Conservation (phyloP, 1,140 invertebrate genomes). For the Trichonephila inaurata region DNA sequence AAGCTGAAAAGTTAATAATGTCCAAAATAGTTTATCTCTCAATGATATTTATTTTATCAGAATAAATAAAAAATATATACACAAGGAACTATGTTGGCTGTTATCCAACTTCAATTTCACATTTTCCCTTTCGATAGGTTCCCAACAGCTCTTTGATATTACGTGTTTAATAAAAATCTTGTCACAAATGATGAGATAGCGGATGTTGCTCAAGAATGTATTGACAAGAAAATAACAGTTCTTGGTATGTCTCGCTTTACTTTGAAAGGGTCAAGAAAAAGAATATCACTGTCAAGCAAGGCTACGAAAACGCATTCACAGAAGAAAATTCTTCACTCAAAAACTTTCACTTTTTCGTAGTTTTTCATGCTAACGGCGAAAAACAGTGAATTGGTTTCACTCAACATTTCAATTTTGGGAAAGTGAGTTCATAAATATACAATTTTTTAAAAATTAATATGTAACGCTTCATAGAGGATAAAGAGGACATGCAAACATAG, state of each 20-base stretch:
- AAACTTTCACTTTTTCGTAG: not conserved
- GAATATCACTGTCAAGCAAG: not conserved
- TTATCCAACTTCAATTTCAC: conserved; percentile 20
- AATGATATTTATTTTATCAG: not conserved
- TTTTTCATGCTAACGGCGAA: not conserved
- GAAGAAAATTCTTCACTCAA: not conserved
- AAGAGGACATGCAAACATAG: no score
- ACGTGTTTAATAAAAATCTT: conserved; percentile 51
- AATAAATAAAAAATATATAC: not conserved
- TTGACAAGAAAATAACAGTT: conserved; percentile 38
- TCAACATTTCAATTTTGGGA: not conserved
- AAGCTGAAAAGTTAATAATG: not conserved
- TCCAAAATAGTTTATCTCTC: not conserved
- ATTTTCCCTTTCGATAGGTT: not conserved
- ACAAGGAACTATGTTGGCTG: not conserved
- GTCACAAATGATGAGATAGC: conserved; percentile 33
- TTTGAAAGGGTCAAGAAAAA: not conserved
- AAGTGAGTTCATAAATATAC: not conserved
- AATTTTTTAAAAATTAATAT: no score
- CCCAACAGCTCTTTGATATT: not conserved
- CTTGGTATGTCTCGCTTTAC: not conserved
- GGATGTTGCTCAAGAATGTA: not conserved
- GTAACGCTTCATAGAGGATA: no score
- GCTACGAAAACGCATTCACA: not conserved
- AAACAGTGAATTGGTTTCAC: not conserved